A percentile compares a stretch with the other conserved stretches of the same genome.
Conservation (phyloP, 1,140 invertebrate genomes). For the Calephelis nemesis region DNA sequence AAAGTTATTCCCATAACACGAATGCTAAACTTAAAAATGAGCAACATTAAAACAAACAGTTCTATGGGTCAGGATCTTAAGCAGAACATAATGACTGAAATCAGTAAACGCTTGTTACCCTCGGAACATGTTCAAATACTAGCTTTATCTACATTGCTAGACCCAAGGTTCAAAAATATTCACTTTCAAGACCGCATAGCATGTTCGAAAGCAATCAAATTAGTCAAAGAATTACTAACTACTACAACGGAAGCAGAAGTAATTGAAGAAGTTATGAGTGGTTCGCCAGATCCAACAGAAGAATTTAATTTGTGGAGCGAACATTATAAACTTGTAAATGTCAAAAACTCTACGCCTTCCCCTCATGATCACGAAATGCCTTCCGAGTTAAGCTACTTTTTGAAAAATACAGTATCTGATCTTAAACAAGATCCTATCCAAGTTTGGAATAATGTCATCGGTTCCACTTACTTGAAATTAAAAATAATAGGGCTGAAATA, state of each 20-base stretch:
- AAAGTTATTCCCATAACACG: conserved; percentile 4
- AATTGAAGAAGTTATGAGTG: too few relatives aligned
- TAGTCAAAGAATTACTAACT: conserved; percentile 24
- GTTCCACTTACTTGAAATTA: conserved; percentile 34
- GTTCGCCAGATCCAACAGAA: too few relatives aligned
- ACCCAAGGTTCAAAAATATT: too few relatives aligned
- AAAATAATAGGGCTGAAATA: conserved; percentile 29
- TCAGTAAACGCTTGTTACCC: conserved; percentile 29
- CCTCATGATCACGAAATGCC: too few relatives aligned
- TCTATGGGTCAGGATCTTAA: conserved; percentile 31
- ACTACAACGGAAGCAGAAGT: too few relatives aligned
- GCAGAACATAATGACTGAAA: conserved; percentile 28
- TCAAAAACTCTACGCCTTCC: too few relatives aligned
- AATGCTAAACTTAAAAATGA: conserved; percentile 33
- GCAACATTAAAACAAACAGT: conserved; percentile 32
- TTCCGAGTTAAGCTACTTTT: too few relatives aligned
- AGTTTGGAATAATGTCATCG: conserved; percentile 38
- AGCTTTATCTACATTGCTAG: too few relatives aligned
- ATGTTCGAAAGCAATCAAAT: conserved; percentile 25
- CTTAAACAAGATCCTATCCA: conserved; percentile 37
- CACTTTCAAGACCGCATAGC: conserved; percentile 20
- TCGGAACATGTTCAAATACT: conserved; percentile 29
- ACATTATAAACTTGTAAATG: too few relatives aligned
- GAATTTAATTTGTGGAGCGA: too few relatives aligned
- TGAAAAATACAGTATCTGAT: too few relatives aligned